These are phyloP conservation scores for Acyrthosiphon pisum DNA, from an alignment of 1,140 invertebrate species.

Conservation along the genomic window DNA sequence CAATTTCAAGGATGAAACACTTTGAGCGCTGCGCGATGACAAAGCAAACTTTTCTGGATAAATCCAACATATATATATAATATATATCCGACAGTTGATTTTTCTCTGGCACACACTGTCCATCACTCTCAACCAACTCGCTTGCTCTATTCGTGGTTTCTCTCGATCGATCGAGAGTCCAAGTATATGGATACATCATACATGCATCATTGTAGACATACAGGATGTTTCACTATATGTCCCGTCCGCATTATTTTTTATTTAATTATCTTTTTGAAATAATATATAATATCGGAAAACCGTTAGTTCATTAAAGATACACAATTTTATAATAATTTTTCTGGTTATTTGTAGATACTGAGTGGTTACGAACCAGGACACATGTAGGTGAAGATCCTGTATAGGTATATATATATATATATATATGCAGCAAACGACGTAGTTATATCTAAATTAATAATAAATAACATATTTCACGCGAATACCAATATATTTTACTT, in stretches of 20 bases:
- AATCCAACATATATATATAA: background rate
- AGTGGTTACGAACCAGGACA: too few species aligned
- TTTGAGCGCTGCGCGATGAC: background rate
- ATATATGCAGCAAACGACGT: too few species aligned
- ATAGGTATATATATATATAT: too few species aligned
- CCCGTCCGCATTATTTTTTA: background rate
- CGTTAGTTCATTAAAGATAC: background rate
- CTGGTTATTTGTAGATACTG: background rate
- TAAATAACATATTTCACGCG: background rate
- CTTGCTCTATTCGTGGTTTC: too few species aligned
- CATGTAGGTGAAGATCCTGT: too few species aligned
- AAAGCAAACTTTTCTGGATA: constrained; percentile 31
- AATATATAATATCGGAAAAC: background rate
- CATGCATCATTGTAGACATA: background rate
- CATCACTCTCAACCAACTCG: background rate
- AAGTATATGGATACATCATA: background rate
- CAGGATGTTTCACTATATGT: background rate
- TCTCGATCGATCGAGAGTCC: background rate
- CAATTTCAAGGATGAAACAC: constrained; percentile 34
- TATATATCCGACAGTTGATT: background rate
- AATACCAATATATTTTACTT: background rate
- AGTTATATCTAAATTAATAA: background rate
- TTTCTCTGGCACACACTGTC: background rate
- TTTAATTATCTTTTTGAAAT: background rate
- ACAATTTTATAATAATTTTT: too few species aligned